Evolutionary conservation across 2,888 invertebrate species (phyloP).

Genomic region (Caradrina clavipalpis): DNA sequence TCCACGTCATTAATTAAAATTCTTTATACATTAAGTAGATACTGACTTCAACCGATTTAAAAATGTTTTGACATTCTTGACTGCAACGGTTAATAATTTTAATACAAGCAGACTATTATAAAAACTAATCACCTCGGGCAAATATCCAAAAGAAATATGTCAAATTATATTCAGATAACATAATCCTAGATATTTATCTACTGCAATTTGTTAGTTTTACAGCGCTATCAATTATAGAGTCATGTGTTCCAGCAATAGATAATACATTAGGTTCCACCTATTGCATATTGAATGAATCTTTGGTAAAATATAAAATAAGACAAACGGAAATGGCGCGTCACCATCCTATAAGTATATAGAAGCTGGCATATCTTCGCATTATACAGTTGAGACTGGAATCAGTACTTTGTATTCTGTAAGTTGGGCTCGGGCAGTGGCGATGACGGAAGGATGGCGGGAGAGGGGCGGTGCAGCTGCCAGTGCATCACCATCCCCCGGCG

Average conservation of each 20-base stretch:
- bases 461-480: slow-evolving; percentile 88
- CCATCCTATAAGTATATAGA: slow-evolving; percentile 31
- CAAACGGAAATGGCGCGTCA: slow-evolving; percentile 45
- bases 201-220: slow-evolving; percentile 40
- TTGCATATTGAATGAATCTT: slow-evolving; percentile 41
- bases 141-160: slow-evolving; percentile 30
- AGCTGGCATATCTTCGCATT: slow-evolving; percentile 40
- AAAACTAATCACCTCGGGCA: slow-evolving; percentile 30
- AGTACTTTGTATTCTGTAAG: slow-evolving; percentile 66
- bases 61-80: slow-evolving; percentile 22
- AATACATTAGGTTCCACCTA: slow-evolving; percentile 26
- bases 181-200: slow-evolving; percentile 20
- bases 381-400: slow-evolving; percentile 46
- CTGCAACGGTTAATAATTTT: slow-evolving; percentile 9
- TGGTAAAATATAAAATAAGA: slow-evolving; percentile 45
- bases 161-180: slow-evolving; percentile 12
- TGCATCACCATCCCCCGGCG: slow-evolving; percentile 82
- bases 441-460: slow-evolving; percentile 81
- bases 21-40: slow-evolving; percentile 3
- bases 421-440: slow-evolving; percentile 68
- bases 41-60: background rate
- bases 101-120: slow-evolving; percentile 19
- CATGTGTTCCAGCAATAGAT: slow-evolving; percentile 28
- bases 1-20: slow-evolving; percentile 17
- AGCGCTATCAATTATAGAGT: slow-evolving; percentile 46